Base-by-base conservation (phyloP, 1,140 invertebrate genomes). In the Plodia interpunctella region DNA sequence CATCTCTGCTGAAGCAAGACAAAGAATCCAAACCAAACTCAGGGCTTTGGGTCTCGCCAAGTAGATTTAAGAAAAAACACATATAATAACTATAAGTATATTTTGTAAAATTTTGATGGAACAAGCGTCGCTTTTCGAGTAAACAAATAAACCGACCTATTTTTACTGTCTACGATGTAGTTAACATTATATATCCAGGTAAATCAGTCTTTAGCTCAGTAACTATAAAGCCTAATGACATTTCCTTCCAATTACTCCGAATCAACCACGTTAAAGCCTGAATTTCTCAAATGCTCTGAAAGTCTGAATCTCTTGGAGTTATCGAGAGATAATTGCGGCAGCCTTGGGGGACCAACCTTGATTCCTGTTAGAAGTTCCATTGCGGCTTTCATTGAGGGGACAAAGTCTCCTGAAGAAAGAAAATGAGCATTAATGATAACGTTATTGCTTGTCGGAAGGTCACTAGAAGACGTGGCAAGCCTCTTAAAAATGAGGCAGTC, bases 321-420 rank as follows among this genome's bases (percentile, higher is more conserved):
- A 11, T 82, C 74, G 0, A 93, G 65, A 52, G 83, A 63, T 30
- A 65, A 69, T 4, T 91, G 68, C 1, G 93, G 92, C 38, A 78
- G 62, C 49, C 93, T 84, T 11, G 90, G 84, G 20, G 87, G 87
- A 15, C 93, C 93, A 38, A 91, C 80, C 21, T 91, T 74, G n/a
- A 94, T 81, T 0, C 88, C 86, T 0, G 92, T 91, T 5, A 91
- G 59, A 5, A 91, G 30, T 61, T 83, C 77, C 93, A 93, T 94
- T 1, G 92, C 92, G 15, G 71, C 67, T 80, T 94, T 94, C 92
- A 93, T 93, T 11, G 91, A 88, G 21, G 91, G 87, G 0, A 93
- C 90, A 90, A 92, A 93, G 21, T 80, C 72, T 59, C 92, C 92
- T 93, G 58, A 35, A 84, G 72, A 60, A 28, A 58, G 57, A 32